Evolutionary conservation across 2,888 invertebrate species (phyloP).

Genomic region (Dynastes tityus): DNA sequence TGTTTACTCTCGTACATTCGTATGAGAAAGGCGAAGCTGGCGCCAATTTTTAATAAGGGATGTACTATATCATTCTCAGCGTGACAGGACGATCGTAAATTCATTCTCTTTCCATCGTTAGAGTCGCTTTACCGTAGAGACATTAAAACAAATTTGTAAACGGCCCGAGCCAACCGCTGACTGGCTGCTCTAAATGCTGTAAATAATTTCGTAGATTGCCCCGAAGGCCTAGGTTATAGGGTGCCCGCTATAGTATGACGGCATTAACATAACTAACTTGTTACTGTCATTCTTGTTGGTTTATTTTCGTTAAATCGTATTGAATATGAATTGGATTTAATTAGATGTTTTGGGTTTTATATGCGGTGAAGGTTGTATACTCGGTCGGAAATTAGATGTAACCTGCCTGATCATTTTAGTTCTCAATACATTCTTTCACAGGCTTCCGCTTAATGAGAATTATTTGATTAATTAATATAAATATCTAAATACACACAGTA

Average conservation of each 20-base stretch:
- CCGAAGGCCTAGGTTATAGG: constrained; percentile 53
- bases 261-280: constrained; percentile 61
- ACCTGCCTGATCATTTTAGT: too few species aligned
- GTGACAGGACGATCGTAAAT: constrained; percentile 61
- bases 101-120: constrained; percentile 58
- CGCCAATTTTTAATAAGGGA: constrained; percentile 62
- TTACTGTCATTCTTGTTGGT: constrained; percentile 55
- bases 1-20: background rate
- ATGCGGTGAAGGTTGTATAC: too few species aligned
- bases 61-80: constrained; percentile 58
- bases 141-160: constrained; percentile 66
- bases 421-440: too few species aligned
- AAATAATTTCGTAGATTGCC: constrained; percentile 41
- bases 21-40: constrained; percentile 50
- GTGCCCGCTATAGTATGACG: constrained; percentile 49
- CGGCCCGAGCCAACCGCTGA: constrained; percentile 55
- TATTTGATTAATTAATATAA: too few species aligned
- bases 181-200: background rate
- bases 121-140: constrained; percentile 62
- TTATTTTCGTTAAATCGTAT: constrained; percentile 35
- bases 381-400: too few species aligned
- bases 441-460: too few species aligned
- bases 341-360: too few species aligned
- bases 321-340: too few species aligned
- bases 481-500: too few species aligned